These are phyloP conservation scores for Henicopernis longicauda DNA, from an alignment of 2,113 vertebrate genomes.

Conservation along the genomic window DNA sequence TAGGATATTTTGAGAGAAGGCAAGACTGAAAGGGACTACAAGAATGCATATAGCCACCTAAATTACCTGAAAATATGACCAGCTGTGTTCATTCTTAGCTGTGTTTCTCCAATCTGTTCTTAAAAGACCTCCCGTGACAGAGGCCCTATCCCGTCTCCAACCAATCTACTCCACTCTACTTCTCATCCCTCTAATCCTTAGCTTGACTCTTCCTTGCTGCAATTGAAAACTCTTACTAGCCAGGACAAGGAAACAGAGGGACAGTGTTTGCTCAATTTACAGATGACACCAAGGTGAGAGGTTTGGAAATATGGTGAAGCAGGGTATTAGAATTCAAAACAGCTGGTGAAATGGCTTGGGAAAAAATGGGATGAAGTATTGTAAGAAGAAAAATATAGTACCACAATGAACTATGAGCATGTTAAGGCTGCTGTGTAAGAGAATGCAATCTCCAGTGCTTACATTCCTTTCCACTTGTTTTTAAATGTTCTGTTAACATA, in stretches of 20 bases:
- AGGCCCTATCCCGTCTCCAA: background rate
- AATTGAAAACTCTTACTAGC: background rate
- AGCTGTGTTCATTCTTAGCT: background rate
- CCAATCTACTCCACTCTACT: rapidly evolving
- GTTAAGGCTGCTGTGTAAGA: background rate
- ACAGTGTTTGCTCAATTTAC: background rate
- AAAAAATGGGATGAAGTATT: background rate
- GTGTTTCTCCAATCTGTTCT: background rate
- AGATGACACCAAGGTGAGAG: background rate
- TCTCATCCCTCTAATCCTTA: rapidly evolving
- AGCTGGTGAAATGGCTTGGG: background rate
- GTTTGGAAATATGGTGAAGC: background rate
- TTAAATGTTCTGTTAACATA: background rate
- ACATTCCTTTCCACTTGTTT: background rate
- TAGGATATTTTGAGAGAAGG: background rate
- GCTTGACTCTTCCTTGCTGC: background rate
- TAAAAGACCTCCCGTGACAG: background rate
- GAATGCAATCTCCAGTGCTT: background rate
- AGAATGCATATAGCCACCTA: background rate
- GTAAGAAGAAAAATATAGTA: background rate
- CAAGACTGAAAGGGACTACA: background rate
- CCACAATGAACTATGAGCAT: background rate
- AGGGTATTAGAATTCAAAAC: background rate
- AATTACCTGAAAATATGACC: background rate
- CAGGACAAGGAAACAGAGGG: background rate